Evolutionary conservation across 2,888 invertebrate species (phyloP).

Genomic region (Limnephilus lunatus): DNA sequence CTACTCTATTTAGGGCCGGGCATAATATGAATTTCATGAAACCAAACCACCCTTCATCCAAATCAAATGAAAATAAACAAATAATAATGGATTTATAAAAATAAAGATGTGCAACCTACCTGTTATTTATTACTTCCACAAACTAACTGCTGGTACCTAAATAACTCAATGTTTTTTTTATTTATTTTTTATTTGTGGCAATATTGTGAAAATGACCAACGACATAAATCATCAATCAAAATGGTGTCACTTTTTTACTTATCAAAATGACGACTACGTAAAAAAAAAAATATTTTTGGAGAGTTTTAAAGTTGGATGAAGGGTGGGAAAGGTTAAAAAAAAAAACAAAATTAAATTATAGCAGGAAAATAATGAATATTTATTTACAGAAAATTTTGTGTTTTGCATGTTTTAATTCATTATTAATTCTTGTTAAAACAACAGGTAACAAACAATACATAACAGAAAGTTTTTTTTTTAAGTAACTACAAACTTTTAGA

Average conservation of each 20-base stretch:
- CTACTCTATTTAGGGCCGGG: constrained; percentile 40
- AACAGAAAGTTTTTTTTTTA: not conserved
- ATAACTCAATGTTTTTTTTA: not conserved
- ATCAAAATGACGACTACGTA: not conserved
- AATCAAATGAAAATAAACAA: not conserved
- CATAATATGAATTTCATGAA: not conserved
- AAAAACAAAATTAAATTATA: not conserved
- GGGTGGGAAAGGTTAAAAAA: not conserved
- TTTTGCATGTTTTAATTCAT: not conserved
- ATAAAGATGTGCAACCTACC: not conserved
- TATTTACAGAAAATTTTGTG: not conserved
- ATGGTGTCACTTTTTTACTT: not conserved
- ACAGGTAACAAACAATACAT: not conserved
- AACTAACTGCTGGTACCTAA: not conserved
- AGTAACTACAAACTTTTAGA: not conserved
- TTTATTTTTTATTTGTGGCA: not conserved
- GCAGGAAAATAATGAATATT: not conserved
- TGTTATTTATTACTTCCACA: not conserved
- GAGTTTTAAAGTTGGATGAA: not conserved
- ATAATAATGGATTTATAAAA: not conserved
- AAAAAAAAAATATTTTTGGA: not conserved
- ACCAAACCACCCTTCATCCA: constrained; percentile 2
- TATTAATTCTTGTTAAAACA: not conserved
- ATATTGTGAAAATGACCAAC: not conserved
- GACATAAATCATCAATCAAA: not conserved